A percentile compares a stretch with the other conserved stretches of the same genome.
Conservation (phyloP, 2,113 vertebrate species). For the Hippocampus barbouri region DNA sequence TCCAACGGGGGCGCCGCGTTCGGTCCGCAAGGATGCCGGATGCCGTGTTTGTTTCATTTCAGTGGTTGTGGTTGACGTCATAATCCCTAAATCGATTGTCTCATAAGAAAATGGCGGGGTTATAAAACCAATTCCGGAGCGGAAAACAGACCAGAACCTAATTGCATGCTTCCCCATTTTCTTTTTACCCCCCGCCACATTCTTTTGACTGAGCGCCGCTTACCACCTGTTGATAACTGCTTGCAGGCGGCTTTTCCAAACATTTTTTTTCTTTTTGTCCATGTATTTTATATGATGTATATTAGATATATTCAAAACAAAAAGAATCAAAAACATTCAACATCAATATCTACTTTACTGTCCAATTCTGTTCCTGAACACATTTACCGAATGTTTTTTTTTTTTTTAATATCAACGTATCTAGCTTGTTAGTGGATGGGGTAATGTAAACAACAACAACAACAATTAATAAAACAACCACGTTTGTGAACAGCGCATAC, state of each 20-base stretch:
- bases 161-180: not conserved
- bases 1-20: not conserved
- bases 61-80: not conserved
- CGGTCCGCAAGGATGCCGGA: not conserved
- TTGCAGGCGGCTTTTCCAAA: constrained; percentile 39
- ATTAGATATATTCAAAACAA: too few species aligned
- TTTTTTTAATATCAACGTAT: too few species aligned
- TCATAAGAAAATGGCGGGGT: not conserved
- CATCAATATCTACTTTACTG: too few species aligned
- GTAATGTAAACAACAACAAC: not conserved
- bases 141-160: not conserved
- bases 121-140: not conserved
- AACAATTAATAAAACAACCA: not conserved
- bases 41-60: not conserved
- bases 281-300: too few species aligned
- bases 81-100: not conserved
- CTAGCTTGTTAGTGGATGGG: not conserved
- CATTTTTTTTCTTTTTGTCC: constrained; percentile 36
- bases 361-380: too few species aligned
- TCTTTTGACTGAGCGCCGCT: not conserved
- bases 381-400: too few species aligned
- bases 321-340: too few species aligned
- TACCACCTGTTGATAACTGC: not conserved
- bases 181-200: not conserved
- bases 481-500: not conserved